A percentile compares a stretch with the other conserved stretches of the same genome.
Conservation (phyloP, 2,797 vertebrate species). For the Xiphophorus birchmanni region DNA sequence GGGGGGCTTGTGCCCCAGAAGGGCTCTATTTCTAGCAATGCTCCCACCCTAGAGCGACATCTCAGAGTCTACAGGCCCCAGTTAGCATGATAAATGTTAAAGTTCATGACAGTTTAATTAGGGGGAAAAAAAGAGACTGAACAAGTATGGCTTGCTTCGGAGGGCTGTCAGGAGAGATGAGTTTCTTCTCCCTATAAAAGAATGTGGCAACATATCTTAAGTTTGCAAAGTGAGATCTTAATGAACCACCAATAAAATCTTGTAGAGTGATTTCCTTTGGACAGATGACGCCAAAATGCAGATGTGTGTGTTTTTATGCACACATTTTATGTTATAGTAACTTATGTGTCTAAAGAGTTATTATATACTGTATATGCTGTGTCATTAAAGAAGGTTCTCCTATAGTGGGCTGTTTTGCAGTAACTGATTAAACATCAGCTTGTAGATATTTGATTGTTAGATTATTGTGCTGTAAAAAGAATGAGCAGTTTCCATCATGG, state of each 20-base stretch:
- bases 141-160: not conserved
- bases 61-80: not conserved
- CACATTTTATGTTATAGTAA: not conserved
- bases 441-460: not conserved
- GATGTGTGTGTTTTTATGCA: not conserved
- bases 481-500: not conserved
- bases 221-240: not conserved
- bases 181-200: not conserved
- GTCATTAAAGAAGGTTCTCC: not conserved
- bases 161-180: not conserved
- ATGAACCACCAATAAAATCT: not conserved
- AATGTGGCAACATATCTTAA: not conserved
- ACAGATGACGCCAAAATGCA: not conserved
- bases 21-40: not conserved
- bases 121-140: not conserved
- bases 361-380: not conserved
- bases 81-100: constrained; percentile 4
- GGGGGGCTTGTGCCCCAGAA: not conserved
- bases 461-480: not conserved
- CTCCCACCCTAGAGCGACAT: not conserved
- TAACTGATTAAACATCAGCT: not conserved
- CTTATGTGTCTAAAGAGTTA: not conserved
- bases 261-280: not conserved
- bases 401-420: not conserved
- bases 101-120: constrained; percentile 9